Base-by-base conservation (phyloP, 2,888 invertebrate species). In the Euspilapteryx auroguttella region DNA sequence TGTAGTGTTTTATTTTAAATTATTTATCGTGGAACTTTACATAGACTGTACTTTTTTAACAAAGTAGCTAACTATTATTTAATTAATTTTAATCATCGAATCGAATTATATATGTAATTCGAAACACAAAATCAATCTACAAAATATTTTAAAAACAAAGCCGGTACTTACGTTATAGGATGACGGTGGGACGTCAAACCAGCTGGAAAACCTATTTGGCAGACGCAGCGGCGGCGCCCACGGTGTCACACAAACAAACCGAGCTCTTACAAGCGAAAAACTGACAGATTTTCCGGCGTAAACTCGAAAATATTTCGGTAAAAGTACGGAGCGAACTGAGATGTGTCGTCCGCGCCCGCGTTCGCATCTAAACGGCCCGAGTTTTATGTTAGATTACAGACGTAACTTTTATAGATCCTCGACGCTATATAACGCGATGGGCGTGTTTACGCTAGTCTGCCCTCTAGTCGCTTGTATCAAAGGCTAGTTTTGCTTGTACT, bases 351-450 rank as follows among this genome's bases (percentile, higher is more conserved):
- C 71, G 69, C 69, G 59, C 68, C 69, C 71, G 71, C 73, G 71
- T 73, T 73, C 73, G 63, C 75, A 75, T 75, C 75, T 75, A 75
- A 75, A 73, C 75, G 75, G 75, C 71, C 73, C 68, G 73, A 73
- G 71, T 75, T 75, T 75, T 75, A 75, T 75, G 75, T 75, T 73
- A 75, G 75, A 75, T 75, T 75, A 75, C 75, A 75, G 73, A 75
- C 75, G 73, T 75, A 73, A 75, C 73, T 75, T 75, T 75, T 75
- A 75, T 75, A 75, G 75, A 75, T 75, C 75, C 73, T 75, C 73
- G 69, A 73, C 73, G 73, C 75, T 75, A 75, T 75, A 75, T 75
- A 75, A 73, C 75, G 71, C 64, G 69, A 68, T 64, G 65, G 65
- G 57, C 54, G 57, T 48, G 52, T 55, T 49, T 56, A 56, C 48